Conservation (phyloP, 2,888 invertebrate species). For the Eledone cirrhosa region DNA sequence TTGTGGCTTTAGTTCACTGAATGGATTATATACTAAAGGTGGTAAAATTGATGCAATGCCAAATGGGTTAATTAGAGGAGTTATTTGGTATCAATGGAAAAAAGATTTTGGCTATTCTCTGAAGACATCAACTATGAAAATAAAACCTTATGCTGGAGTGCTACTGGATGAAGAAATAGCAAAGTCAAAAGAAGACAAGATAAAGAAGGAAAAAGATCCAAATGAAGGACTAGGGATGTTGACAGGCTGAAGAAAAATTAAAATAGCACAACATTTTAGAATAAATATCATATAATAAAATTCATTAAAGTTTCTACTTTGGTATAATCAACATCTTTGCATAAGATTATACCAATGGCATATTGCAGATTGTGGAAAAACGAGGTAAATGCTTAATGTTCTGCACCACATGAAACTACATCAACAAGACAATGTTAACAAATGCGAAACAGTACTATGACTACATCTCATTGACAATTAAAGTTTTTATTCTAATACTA, state of each 20-base stretch:
- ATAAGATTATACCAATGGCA: too few relatives aligned
- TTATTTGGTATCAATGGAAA: constrained; percentile 58
- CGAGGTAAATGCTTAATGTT: too few relatives aligned
- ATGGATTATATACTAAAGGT: constrained; percentile 49
- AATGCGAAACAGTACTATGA: too few relatives aligned
- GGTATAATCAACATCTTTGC: too few relatives aligned
- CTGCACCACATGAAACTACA: too few relatives aligned
- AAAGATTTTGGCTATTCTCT: constrained; percentile 49
- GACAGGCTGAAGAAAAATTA: neutral
- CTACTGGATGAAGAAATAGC: constrained; percentile 38
- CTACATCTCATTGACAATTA: too few relatives aligned
- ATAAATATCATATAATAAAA: too few relatives aligned
- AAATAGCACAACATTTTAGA: neutral
- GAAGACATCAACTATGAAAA: constrained; percentile 52
- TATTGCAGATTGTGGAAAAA: too few relatives aligned
- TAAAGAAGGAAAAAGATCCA: neutral
- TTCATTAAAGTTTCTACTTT: too few relatives aligned
- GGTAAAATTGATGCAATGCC: constrained; percentile 40
- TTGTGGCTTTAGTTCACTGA: constrained; percentile 55
- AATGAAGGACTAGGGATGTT: neutral
- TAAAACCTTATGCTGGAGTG: constrained; percentile 47
- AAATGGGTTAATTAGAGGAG: constrained; percentile 52
- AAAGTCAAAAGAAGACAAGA: neutral
- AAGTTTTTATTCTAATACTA: too few relatives aligned
- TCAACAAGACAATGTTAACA: too few relatives aligned